Base-by-base conservation (phyloP, 2,113 vertebrate species). In the Mustela nigripes region DNA sequence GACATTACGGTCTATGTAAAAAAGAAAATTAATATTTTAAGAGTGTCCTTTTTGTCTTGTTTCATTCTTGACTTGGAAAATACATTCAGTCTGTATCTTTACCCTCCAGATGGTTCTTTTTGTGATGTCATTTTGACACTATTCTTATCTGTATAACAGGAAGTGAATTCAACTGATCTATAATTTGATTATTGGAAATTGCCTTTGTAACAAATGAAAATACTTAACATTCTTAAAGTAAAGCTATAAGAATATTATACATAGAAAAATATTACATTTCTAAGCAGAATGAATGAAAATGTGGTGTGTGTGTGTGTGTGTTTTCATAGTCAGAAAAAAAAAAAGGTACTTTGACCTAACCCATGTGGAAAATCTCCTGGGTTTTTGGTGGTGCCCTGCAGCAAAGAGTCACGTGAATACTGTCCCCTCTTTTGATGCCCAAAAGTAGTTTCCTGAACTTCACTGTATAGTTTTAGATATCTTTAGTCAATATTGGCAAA, bases 31-130 rank as follows among this genome's bases (percentile, higher is more conserved):
- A 93, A 56, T 39, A 33, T 56, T 85, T 50, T 65, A 56, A 31
- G 39, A 39, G 8, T 33, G 5, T 39, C 58, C 56, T 65, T 86
- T 78, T 78, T 78, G 26, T 65, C 71, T 86, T 93, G 18, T 33
- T 92, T 92, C 60, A 22, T 73, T 11, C 18, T 84, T 73, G 83
- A 62, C 31, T 93, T n/a, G 19, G 82, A 86, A 93, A 86, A 78
- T 65, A 65, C 18, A 18, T 42, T 31, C 31, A 39, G 42, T 78
- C 19, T 78, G 33, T 63, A 18, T 74, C 42, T 86, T 65, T 56
- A 42, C 3, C 9, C 36, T 65, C 26, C 60, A 78, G 71, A 65
- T 42, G n/a, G 58, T 86, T 48, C 42, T 45, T 86, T 93, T 93
- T 86, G 26, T 42, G 26, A 65, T 86, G 11, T 86, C 42, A 42